Base-by-base conservation (phyloP, 2,888 invertebrate genomes). In the Sinopyrophorus schimmeli region DNA sequence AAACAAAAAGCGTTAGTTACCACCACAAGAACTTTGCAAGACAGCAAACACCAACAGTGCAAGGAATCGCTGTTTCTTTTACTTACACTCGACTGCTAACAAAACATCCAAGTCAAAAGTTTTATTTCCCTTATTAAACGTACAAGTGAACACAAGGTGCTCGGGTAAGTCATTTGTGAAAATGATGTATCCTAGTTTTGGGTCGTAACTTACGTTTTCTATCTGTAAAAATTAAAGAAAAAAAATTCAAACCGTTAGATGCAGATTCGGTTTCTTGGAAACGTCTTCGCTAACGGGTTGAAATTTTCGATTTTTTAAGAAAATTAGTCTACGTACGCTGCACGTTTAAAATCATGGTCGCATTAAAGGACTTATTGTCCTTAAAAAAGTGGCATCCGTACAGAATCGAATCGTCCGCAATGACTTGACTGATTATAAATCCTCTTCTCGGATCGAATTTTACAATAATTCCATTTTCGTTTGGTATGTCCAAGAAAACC, bases 121-220 rank as follows among this genome's bases (percentile, higher is more conserved):
- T 26, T 37, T 41, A 38, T 59, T 42, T 35, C 54, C 56, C 39
- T 58, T 55, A 21, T 27, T 54, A 52, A 69, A 72, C 37, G 21
- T 39, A 52, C 74, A 75, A 38, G 16, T 48, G 54, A 66, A 70
- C 32, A 55, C 24, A 27, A 60, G 62, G 38, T 59, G 31, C 21
- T 73, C 68, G 23, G 54, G 61, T 9, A 74, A 44, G 3, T 67
- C 64, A 3, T 69, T 55, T 17, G 69, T 64, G 23, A 51, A 53
- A 49, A 77, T 59, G 1, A 50, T 68, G 61, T 74, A 77, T 59
- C 79, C 79, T 57, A 68, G 64, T 67, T 70, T 75, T 17, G 75
- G 74, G 67, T 78, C 70, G 63, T 65, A 79, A 16, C 58, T 61
- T 30, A 63, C 58, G 26, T 61, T 60, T 14, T 57, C 56, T 7